Base-by-base conservation (phyloP, 1,140 invertebrate genomes). In the Octopus sinensis region DNA sequence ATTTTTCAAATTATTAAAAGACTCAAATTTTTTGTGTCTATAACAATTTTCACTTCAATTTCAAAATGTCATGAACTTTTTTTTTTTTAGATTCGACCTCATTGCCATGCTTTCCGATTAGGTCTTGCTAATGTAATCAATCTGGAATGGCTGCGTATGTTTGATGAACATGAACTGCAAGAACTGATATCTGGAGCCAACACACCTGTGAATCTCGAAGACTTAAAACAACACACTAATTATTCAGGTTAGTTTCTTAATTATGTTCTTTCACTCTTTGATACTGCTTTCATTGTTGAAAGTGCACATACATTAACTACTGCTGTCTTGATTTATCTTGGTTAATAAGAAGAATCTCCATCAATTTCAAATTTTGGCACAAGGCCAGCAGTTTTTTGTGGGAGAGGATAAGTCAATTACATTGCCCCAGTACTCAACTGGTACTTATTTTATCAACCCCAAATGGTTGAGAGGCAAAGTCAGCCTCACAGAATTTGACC, bases 131-230 rank as follows among this genome's bases (percentile, higher is more conserved):
- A 96, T 87, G 96, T 99, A 1, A 93, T 99, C 56, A 94, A 95
- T 9, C 90, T 97, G 13, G 95, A 97, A 82, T 98, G 97, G 96
- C 90, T 99, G 53, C 94, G 96, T 81, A 95, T 99, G 94, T 99
- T 99, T 91, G 97, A 96, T 87, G 95, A 96, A 85, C 94, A 96
- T 84, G 98, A 99, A 91, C 91, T 99, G 76, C 96, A 98, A 90
- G 94, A 97, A 75, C 92, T 99, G 12, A 96, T 99, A 82, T 98
- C 97, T 0, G 97, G 98, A 0, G 96, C 97, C 1, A 94, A 96
- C 84, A 95, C 96, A 82, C 95, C 96, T 3, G 96, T 99, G 10
- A 96, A 99, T 91, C 91, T 99, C 7, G 93, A 94, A 73, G 97
- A 99, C 90, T 91, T 98, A n/a, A 94, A 93, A 86, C 90, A 92